These are phyloP conservation scores for Macroglossus sobrinus DNA, from an alignment of 2,113 vertebrate species.

Conservation along the genomic window DNA sequence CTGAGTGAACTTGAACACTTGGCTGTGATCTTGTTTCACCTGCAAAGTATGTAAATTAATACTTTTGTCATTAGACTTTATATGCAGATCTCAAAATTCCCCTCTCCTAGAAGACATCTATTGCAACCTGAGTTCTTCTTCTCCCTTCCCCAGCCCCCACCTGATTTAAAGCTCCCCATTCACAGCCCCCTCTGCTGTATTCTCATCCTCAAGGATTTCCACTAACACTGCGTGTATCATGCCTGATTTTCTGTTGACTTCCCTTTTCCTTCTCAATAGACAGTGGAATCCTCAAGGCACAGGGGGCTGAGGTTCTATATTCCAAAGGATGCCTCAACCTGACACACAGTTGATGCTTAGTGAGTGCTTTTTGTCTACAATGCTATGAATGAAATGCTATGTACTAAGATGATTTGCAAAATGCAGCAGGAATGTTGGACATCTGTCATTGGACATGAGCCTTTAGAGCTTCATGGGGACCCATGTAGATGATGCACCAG, in stretches of 20 bases:
- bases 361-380: not conserved
- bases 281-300: not conserved
- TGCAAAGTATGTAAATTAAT: not conserved
- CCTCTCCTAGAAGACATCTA: not conserved
- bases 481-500: not conserved
- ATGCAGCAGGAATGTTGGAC: accelerated
- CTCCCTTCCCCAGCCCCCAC: accelerated
- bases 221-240: accelerated
- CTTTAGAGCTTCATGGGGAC: not conserved
- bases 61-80: not conserved
- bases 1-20: not conserved
- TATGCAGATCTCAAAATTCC: not conserved
- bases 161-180: not conserved
- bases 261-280: not conserved
- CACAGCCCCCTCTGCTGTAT: not conserved
- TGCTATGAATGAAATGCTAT: not conserved
- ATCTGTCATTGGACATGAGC: not conserved
- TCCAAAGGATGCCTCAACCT: not conserved
- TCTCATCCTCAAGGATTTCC: not conserved
- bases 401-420: not conserved
- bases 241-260: not conserved
- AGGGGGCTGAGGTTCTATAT: not conserved
- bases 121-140: not conserved
- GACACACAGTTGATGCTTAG: not conserved
- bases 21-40: not conserved